Evolutionary conservation across 2,888 invertebrate species (phyloP).

Genomic region (Synanthedon andrenaeformis): DNA sequence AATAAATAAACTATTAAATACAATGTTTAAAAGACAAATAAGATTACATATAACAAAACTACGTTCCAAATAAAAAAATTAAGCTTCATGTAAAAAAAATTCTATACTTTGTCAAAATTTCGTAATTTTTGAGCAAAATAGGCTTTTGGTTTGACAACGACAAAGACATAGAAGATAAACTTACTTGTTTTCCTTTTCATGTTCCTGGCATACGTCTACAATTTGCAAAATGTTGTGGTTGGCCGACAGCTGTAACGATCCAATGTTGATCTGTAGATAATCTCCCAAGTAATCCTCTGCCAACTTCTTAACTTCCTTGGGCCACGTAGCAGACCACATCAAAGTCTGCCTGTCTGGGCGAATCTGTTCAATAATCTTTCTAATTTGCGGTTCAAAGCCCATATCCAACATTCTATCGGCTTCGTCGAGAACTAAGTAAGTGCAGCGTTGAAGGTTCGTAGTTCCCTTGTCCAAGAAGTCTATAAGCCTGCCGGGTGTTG

Average conservation of each 20-base stretch:
- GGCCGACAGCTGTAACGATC: conserved; percentile 86
- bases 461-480: conserved; percentile 85
- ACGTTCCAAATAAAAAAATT: too few species aligned
- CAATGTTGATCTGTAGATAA: conserved; percentile 93
- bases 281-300: conserved; percentile 93
- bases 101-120: too few species aligned
- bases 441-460: conserved; percentile 80
- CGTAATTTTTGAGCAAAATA: not conserved
- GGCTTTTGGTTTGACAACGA: not conserved
- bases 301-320: conserved; percentile 91
- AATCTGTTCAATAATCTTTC: conserved; percentile 93
- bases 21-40: too few species aligned
- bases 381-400: conserved; percentile 97
- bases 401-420: conserved; percentile 97
- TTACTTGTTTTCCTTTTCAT: conserved; percentile 81
- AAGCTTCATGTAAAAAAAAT: too few species aligned
- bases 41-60: too few species aligned
- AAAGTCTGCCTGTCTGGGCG: conserved; percentile 94
- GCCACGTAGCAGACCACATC: conserved; percentile 99
- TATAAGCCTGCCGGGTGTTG: conserved; percentile 88
- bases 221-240: conserved; percentile 93
- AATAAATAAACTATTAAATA: too few species aligned
- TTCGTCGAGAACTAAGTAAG: conserved; percentile 90
- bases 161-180: conserved; percentile 13
- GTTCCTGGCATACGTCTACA: conserved; percentile 87